These are phyloP conservation scores for Madoqua kirkii DNA, from an alignment of 2,113 vertebrate species.

Conservation along the genomic window DNA sequence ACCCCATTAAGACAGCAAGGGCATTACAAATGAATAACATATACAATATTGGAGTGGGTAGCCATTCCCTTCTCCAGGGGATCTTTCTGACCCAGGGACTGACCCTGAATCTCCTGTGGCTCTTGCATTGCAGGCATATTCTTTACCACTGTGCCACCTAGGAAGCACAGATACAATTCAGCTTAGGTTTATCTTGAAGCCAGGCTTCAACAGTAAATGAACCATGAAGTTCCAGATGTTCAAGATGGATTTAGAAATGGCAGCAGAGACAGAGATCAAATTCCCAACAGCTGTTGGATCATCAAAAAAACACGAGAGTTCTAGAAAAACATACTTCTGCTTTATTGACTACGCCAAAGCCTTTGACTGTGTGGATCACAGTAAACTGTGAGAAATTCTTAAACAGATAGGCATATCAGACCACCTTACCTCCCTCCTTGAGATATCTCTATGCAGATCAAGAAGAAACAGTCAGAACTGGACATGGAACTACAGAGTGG, in stretches of 20 bases:
- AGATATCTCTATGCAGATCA: not conserved
- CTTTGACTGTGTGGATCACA: not conserved
- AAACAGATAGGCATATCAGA: not conserved
- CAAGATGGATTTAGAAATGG: not conserved
- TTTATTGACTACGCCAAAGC: not conserved
- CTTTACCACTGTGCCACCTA: not conserved
- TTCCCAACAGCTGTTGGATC: not conserved
- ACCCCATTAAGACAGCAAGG: not conserved
- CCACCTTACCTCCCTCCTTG: not conserved
- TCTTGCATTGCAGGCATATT: not conserved
- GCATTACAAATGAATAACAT: not conserved
- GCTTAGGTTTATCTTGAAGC: not conserved
- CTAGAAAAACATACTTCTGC: not conserved
- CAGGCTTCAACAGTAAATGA: not conserved
- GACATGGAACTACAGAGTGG: not conserved
- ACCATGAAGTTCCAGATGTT: not conserved
- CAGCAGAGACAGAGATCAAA: not conserved
- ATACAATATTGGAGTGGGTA: not conserved
- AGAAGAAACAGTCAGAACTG: not conserved
- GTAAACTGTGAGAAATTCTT: not conserved
- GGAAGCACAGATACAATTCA: not conserved
- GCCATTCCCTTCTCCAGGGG: not conserved
- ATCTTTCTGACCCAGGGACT: not conserved
- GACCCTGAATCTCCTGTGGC: not conserved
- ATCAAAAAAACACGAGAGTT: not conserved